Conservation (phyloP, 2,888 invertebrate species). For the Rutpela maculata region DNA sequence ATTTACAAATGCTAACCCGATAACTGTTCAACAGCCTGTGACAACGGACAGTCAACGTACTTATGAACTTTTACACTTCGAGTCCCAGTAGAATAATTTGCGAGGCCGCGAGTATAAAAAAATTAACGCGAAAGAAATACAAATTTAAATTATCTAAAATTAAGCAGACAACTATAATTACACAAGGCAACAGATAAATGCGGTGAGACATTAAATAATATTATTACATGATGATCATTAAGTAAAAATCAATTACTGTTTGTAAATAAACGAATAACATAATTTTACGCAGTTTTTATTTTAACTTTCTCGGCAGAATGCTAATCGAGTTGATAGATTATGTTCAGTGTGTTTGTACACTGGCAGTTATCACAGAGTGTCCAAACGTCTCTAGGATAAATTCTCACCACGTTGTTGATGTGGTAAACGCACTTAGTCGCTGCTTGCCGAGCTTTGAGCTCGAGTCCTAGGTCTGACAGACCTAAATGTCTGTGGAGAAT, state of each 20-base stretch:
- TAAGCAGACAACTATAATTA: slow-evolving; percentile 11
- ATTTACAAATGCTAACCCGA: background rate
- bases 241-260: slow-evolving; percentile 27
- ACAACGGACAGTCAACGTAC: slow-evolving; percentile 4
- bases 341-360: background rate
- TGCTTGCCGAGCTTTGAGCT: too few species aligned
- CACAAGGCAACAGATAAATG: slow-evolving; percentile 16
- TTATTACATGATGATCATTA: slow-evolving; percentile 28
- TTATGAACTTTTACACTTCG: background rate
- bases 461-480: too few species aligned
- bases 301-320: slow-evolving; percentile 22
- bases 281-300: slow-evolving; percentile 14
- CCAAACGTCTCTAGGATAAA: too few species aligned
- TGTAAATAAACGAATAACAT: slow-evolving; percentile 12
- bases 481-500: too few species aligned
- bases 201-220: slow-evolving; percentile 28
- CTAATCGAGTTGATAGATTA: background rate
- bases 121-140: background rate
- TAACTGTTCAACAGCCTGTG: slow-evolving; percentile 12
- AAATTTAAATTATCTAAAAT: background rate
- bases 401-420: too few species aligned
- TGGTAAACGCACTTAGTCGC: too few species aligned
- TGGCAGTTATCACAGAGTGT: background rate
- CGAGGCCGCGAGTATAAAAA: background rate
- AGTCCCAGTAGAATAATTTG: background rate